Evolutionary conservation across 2,113 vertebrate genomes (phyloP).

Genomic region (Neotoma lepida): DNA sequence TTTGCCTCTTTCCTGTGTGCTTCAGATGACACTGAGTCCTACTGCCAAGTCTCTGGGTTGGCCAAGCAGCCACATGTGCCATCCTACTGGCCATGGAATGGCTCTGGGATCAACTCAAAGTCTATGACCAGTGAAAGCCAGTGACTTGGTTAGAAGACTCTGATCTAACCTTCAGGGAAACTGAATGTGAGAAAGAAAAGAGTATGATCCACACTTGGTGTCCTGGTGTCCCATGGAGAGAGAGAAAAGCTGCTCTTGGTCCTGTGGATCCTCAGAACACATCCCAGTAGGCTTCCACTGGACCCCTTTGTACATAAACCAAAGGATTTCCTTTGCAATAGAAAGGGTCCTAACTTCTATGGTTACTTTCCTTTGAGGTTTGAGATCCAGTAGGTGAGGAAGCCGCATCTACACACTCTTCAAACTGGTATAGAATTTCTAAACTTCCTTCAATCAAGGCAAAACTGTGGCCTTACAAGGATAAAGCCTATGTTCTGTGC

Average conservation of each 20-base stretch:
- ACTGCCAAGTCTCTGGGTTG: neutral
- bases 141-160: neutral
- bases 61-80: neutral
- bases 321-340: neutral
- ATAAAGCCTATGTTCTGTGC: neutral
- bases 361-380: neutral
- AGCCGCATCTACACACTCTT: neutral
- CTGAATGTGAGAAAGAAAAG: neutral
- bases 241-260: neutral
- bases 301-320: neutral
- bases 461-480: neutral
- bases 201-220: neutral
- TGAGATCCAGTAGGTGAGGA: neutral
- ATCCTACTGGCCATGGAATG: neutral
- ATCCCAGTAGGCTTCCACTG: neutral
- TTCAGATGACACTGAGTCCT: neutral
- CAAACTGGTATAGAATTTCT: constrained; percentile 13
- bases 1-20: neutral
- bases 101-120: neutral
- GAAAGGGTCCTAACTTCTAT: neutral
- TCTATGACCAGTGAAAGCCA: neutral
- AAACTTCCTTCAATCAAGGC: neutral
- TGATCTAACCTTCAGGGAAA: constrained; percentile 3
- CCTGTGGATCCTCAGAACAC: neutral
- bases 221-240: neutral